Base-by-base conservation (phyloP, 2,797 vertebrate genomes). In the Falco biarmicus region DNA sequence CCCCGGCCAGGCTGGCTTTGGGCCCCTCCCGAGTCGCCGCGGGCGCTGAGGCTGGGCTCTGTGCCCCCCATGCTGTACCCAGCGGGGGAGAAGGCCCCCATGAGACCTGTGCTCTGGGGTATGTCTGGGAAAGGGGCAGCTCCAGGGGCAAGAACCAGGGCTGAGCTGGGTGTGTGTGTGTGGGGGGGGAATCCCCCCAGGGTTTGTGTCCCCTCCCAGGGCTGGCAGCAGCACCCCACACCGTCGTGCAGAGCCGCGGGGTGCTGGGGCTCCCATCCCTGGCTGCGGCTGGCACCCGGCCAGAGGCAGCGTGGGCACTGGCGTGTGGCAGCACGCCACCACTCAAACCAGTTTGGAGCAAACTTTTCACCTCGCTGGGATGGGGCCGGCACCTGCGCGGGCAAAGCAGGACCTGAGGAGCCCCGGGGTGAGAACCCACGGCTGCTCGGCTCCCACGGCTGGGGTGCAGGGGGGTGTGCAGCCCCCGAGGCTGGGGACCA, bases 1-100 rank as follows among this genome's bases (percentile, higher is more conserved):
- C 31, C 71, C 51, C 0, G 0, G 22, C 71, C 69, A 15, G 32
- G 78, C 12, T 34, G 20, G 53, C 18, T 0, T 24, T 0, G 0
- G 54, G 4, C 5, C 84, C 61, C 24, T 31, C 37, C 51, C 7
- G 47, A 63, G 51, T 43, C 37, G 48, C 66, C 47, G 47, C 1
- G 2, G 50, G 22, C 0, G 1, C 50, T 10, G 57, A 71, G 56
- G 63, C 6, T 56, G 15, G 3, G 54, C 15, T 64, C 22, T 19
- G 64, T 31, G 15, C 6, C 37, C 32, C 59, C 24, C 1, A 2
- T 48, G 74, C 31, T 1, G 1, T 6, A 15, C 47, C 37, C 54
- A 7, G 43, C 2, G 8, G 43, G 43, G 43, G 17, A 45, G 32
- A 45, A 45, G 9, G 29, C 25, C 32, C 18, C 20, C 21, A 10